Evolutionary conservation across 2,888 invertebrate genomes (phyloP), one percentile per base, ranked within the genome.

Genomic region (Clepsis dumicolana): DNA sequence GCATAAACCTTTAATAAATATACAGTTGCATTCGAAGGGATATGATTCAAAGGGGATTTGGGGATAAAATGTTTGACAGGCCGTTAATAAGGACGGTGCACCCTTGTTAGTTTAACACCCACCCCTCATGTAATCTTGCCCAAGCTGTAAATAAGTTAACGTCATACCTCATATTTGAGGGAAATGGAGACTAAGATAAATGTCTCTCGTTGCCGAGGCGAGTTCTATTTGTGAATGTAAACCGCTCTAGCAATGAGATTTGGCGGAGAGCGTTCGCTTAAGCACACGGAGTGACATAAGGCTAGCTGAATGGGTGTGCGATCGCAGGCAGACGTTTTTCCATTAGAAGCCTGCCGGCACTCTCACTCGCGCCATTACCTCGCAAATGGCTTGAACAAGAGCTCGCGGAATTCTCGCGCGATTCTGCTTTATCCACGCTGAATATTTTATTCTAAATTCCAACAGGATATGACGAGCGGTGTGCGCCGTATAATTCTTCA

Each of bases 91-190:
- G 86, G 84, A 83, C 80, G 77, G 83, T 83, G 82, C 90, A 84
- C 91, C 90, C 91, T 84, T 88, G 89, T 90, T 91, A 87, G 87
- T 89, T 88, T 86, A 82, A 85, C 88, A 86, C 88, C 81, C 81
- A 83, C 87, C 89, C 89, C 81, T 78, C 73, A 64, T 81, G 78
- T 84, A 86, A 86, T 84, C 81, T 80, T 78, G 79, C 80, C 80
- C 81, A 80, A 75, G 82, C 82, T 83, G 83, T 82, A 86, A 87
- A 84, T 84, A 78, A 75, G 77, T 81, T 80, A 75, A 72, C 76
- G 73, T 73, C 75, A 74, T 67, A 59, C 71, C 59, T 66, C 52
- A 65, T 50, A 64, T 66, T 54, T 63, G 59, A 66, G 60, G 56
- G 56, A 44, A 57, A 71, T 62, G 52, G 54, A 38, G 38, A 50